Evolutionary conservation across 2,888 invertebrate species (phyloP).

Genomic region (Sceliomorpha sp.): DNA sequence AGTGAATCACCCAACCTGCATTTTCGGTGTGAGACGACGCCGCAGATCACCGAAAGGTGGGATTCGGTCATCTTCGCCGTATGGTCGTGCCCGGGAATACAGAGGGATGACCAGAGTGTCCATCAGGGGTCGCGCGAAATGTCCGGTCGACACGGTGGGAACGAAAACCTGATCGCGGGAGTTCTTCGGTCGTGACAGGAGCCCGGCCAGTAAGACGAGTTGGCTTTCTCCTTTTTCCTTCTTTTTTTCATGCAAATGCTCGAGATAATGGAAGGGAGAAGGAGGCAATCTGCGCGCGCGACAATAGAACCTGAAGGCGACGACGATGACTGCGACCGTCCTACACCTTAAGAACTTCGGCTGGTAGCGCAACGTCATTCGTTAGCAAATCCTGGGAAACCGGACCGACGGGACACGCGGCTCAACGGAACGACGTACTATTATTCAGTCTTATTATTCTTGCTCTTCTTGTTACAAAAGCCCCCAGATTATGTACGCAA

Average conservation of each 20-base stretch:
- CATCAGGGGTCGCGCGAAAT: conserved; percentile 60
- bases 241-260: conserved; percentile 24
- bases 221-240: conserved; percentile 4
- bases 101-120: conserved; percentile 71
- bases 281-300: conserved; percentile 16
- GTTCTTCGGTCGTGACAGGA: conserved; percentile 40
- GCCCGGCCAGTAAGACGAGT: conserved; percentile 3
- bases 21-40: conserved; percentile 16
- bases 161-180: conserved; percentile 79
- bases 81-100: conserved; percentile 47
- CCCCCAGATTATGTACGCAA: not conserved
- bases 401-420: conserved; percentile 72
- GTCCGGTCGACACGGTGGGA: conserved; percentile 71
- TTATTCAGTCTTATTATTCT: conserved; percentile 1
- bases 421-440: conserved; percentile 60
- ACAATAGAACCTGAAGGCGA: conserved; percentile 26
- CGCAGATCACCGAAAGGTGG: conserved; percentile 42
- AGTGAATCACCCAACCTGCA: conserved; percentile 37
- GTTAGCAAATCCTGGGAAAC: conserved; percentile 68
- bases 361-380: conserved; percentile 21
- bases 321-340: not conserved
- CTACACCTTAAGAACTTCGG: conserved; percentile 16
- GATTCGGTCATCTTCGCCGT: conserved; percentile 40
- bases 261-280: conserved; percentile 19
- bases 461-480: too few relatives aligned